phyloP scores from a whole-genome alignment of 2,797 vertebrate genomes.

The Sarcoramphus papa region DNA sequence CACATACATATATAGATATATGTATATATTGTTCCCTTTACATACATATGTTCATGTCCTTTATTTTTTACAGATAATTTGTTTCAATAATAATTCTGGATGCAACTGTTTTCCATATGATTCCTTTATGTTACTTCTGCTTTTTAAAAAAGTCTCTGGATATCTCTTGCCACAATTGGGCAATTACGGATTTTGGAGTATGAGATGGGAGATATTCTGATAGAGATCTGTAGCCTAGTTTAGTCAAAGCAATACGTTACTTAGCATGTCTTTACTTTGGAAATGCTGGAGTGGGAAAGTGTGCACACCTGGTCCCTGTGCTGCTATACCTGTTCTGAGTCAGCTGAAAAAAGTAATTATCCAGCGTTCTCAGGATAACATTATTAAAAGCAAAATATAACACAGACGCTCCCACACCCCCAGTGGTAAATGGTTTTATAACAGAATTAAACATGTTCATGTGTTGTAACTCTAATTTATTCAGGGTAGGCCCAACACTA shows the following conservation, averaged over 20 bases:
- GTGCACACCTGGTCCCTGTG: not conserved
- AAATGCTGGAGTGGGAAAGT: not conserved
- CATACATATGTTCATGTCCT: not conserved
- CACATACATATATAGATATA: not conserved
- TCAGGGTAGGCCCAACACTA: not conserved
- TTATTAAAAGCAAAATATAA: not conserved
- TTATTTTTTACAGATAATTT: not conserved
- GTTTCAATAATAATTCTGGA: not conserved
- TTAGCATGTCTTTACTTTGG: not conserved
- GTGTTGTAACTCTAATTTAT: not conserved
- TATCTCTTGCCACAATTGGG: not conserved
- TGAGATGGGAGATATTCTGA: not conserved
- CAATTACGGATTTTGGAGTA: not conserved
- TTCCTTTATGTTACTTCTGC: not conserved
- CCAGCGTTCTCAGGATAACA: not conserved
- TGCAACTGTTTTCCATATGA: not conserved
- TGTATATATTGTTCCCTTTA: not conserved
- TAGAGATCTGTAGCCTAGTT: not conserved
- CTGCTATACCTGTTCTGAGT: not conserved
- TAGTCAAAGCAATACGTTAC: not conserved
- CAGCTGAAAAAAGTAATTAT: not conserved
- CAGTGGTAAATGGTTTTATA: not conserved
- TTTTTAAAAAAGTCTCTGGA: not conserved
- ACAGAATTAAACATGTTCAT: not conserved
- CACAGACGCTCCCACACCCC: not conserved